Base-by-base conservation (phyloP, 2,888 invertebrate genomes). In the Scaptomyza cyrtandrae region DNA sequence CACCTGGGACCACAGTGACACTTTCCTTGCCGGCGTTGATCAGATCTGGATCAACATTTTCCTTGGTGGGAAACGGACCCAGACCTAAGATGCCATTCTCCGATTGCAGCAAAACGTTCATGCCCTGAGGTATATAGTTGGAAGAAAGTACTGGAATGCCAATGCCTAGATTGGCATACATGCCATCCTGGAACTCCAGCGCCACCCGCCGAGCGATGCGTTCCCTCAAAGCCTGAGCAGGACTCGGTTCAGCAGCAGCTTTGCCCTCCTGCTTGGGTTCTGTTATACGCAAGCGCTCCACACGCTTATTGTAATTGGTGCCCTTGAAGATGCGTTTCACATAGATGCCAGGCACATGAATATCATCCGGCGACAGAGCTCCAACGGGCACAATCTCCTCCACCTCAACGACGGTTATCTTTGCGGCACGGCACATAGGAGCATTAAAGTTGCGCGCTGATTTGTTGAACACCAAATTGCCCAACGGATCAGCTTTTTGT, bases 11-110 rank as follows among this genome's bases (percentile, higher is more conserved):
- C 37, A 97, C 94, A 0, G 99, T 99, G 6, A 99, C 98, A 6
- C 99, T 98, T 93, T 99, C 98, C 92, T 99, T 99, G 70, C 99
- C 99, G 54, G 99, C 99, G 92, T 99, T 99, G 59, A 99, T 99
- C 60, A 99, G 93, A 93, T 99, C 99, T 0, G 99, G 94, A 93
- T 99, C 99, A 0, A 97, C 90, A 11, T 95, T 93, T 1, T 94
- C 93, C 84, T 97, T 95, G 13, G 93, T 94, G 1, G 99, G 99
- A 91, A 97, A 98, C 0, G 98, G 98, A 2, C 99, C 99, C 78
- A 99, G 93, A 13, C 99, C 99, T 68, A 99, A 93, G 80, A 99
- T 96, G 57, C 99, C 99, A 93, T 99, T 99, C 93, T 99, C 99
- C 65, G 98, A 98, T 92, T 99, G 99, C 60, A 99, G 93, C 80